A percentile compares a stretch with the other conserved stretches of the same genome.
Evolutionary conservation across 2,888 invertebrate species (phyloP).

Genomic region (Vanessa cardui): DNA sequence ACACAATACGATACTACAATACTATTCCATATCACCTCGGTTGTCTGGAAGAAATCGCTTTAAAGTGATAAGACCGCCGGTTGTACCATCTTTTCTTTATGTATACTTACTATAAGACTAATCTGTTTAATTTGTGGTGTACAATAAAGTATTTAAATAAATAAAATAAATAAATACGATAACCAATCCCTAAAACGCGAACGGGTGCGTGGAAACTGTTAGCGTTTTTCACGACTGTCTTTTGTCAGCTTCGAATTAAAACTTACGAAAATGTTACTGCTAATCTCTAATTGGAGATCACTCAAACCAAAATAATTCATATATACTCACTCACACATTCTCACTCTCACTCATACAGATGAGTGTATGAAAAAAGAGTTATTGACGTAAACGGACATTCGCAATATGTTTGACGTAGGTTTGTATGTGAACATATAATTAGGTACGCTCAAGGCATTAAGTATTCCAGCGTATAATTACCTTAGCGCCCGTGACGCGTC

Average conservation of each 20-base stretch:
- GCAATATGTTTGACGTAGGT: conserved; percentile 9
- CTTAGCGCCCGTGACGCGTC: conserved; percentile 66
- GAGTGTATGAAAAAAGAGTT: background rate
- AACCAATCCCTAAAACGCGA: no score
- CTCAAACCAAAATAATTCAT: background rate
- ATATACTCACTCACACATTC: background rate
- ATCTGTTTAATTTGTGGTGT: no score
- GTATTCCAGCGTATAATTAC: conserved; percentile 73
- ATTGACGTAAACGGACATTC: background rate
- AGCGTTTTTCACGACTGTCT: background rate
- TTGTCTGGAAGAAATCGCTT: no score
- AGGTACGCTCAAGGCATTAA: conserved; percentile 63
- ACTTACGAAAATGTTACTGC: background rate
- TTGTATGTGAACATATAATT: conserved; percentile 52
- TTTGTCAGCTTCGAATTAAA: background rate
- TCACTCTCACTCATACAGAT: background rate
- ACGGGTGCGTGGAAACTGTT: background rate
- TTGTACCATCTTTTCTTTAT: no score
- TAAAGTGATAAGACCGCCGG: no score
- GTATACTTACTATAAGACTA: no score
- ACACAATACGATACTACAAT: no score
- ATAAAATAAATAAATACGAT: no score
- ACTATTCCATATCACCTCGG: no score
- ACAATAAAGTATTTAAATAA: no score
- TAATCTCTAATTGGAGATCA: background rate